These are phyloP conservation scores for Leptinotarsa haldemani DNA, from an alignment of 2,888 invertebrate genomes.

Conservation along the genomic window DNA sequence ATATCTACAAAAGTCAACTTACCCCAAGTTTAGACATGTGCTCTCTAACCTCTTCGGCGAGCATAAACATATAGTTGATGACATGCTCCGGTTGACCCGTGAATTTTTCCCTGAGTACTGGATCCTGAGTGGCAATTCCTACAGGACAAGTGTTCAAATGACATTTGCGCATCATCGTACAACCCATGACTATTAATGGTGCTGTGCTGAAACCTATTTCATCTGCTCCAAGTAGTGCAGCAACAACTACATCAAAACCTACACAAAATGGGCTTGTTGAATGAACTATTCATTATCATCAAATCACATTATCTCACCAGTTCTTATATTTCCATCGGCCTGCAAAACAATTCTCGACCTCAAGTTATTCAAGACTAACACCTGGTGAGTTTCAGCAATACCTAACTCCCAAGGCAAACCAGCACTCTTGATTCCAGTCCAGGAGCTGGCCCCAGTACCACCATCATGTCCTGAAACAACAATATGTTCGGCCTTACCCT, in stretches of 20 bases:
- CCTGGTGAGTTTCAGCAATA: constrained; percentile 98
- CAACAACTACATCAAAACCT: constrained; percentile 95
- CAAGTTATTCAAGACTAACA: constrained; percentile 91
- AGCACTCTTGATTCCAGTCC: constrained; percentile 99
- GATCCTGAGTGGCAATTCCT: constrained; percentile 99
- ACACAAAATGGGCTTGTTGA: constrained; percentile 34
- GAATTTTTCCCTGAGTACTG: constrained; percentile 93
- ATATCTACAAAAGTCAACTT: constrained; percentile 64
- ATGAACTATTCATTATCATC: background rate
- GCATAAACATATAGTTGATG: constrained; percentile 95
- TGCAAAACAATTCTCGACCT: constrained; percentile 94
- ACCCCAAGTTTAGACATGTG: constrained; percentile 94
- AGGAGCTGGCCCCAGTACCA: constrained; percentile 98
- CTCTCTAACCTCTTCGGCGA: constrained; percentile 95
- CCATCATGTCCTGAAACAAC: constrained; percentile 99
- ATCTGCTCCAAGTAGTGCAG: constrained; percentile 95
- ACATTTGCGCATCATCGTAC: constrained; percentile 99
- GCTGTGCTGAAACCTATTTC: constrained; percentile 99
- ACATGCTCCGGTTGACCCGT: constrained; percentile 98
- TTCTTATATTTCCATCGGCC: constrained; percentile 95
- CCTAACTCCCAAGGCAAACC: constrained; percentile 99
- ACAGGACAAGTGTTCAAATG: constrained; percentile 99
- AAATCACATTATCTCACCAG: constrained; percentile 68
- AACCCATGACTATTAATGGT: constrained; percentile 96
- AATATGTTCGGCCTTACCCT: constrained; percentile 93